Evolutionary conservation across 2,797 vertebrate species (phyloP).

Genomic region (Sebastolobus altivelis): DNA sequence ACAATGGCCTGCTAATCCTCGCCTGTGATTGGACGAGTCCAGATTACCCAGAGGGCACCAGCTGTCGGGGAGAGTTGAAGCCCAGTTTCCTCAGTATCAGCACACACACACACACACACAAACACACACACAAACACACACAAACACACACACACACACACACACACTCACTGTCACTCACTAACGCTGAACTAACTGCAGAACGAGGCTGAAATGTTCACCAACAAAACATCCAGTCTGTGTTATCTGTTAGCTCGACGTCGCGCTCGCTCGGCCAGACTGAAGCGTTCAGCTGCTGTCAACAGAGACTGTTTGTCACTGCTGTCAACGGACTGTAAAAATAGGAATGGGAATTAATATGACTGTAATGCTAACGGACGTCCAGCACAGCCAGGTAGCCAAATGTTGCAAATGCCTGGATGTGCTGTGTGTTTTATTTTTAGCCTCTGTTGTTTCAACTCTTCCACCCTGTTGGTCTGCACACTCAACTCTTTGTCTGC

Average conservation of each 20-base stretch:
- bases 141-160: slow-evolving; percentile 30
- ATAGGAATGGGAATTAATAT: slow-evolving; percentile 58
- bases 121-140: no score
- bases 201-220: slow-evolving; percentile 16
- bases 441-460: slow-evolving; percentile 24
- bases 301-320: slow-evolving; percentile 15
- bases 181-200: slow-evolving; percentile 24
- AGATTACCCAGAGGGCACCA: slow-evolving; percentile 88
- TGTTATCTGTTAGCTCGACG: slow-evolving; percentile 26
- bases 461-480: background rate
- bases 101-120: slow-evolving; percentile 21
- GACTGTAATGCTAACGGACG: slow-evolving; percentile 31
- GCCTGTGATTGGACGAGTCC: slow-evolving; percentile 80
- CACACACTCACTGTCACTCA: slow-evolving; percentile 12
- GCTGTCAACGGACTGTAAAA: slow-evolving; percentile 62
- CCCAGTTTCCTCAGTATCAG: slow-evolving; percentile 78
- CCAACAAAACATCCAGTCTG: background rate
- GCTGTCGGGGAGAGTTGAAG: slow-evolving; percentile 82
- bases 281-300: slow-evolving; percentile 38
- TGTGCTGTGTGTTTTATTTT: slow-evolving; percentile 37
- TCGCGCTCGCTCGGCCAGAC: background rate
- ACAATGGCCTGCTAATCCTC: slow-evolving; percentile 87
- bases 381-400: slow-evolving; percentile 37
- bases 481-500: background rate
- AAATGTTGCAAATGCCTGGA: slow-evolving; percentile 13